Percentiles rank a stretch among this genome's conserved stretches.
These are phyloP conservation scores for Meleagris gallopavo DNA, from an alignment of 2,113 vertebrate genomes.

Conservation along the genomic window DNA sequence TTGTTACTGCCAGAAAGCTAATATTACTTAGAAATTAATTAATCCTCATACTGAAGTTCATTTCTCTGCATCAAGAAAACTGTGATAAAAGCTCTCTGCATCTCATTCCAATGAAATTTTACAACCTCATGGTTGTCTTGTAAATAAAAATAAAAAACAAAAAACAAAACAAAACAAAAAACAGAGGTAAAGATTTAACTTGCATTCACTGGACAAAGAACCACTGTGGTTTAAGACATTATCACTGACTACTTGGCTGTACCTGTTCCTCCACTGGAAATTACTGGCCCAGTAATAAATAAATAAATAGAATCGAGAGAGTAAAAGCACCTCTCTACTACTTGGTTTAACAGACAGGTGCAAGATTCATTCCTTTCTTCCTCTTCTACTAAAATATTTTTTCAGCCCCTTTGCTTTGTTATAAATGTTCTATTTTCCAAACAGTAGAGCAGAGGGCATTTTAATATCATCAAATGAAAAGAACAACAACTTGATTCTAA, in stretches of 20 bases:
- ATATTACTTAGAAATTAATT: not conserved
- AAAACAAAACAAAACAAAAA: not conserved
- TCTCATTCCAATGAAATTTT: not conserved
- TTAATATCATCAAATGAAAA: not conserved
- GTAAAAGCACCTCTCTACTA: not conserved
- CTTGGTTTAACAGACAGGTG: fast-evolving
- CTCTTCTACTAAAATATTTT: not conserved
- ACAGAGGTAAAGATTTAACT: not conserved
- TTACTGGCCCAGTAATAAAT: not conserved
- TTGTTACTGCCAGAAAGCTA: not conserved
- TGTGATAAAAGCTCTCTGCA: not conserved
- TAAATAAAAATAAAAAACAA: not conserved
- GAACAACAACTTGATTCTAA: not conserved
- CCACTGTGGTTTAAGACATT: fast-evolving
- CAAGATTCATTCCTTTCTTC: not conserved
- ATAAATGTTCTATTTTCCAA: not conserved
- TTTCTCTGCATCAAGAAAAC: not conserved
- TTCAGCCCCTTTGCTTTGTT: not conserved
- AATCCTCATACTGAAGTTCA: not conserved
- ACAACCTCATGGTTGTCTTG: not conserved
- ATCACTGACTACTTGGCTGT: not conserved
- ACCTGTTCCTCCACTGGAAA: not conserved
- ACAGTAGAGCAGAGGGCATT: not conserved
- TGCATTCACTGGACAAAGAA: not conserved
- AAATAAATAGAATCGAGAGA: not conserved